phyloP scores from a whole-genome alignment of 2,797 vertebrate species.

The Schizothorax lantsangensis region DNA sequence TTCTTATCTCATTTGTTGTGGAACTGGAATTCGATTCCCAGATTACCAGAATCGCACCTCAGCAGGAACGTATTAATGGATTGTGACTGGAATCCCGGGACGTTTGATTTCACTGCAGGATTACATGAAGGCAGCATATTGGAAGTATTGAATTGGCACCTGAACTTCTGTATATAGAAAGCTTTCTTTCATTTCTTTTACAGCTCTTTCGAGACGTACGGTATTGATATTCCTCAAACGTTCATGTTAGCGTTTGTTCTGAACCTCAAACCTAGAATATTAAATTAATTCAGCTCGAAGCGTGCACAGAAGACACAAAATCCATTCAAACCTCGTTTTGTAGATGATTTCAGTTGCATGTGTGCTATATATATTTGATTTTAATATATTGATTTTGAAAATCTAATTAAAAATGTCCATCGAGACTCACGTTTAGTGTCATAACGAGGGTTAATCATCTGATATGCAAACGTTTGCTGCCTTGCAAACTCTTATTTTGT shows the following conservation, averaged over 20 bases:
- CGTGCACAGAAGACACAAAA: not conserved
- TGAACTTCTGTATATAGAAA: conserved; percentile 3
- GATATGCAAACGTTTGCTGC: not conserved
- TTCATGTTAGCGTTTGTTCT: not conserved
- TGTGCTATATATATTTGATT: not conserved
- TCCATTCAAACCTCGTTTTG: not conserved
- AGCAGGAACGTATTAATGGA: conserved; percentile 74
- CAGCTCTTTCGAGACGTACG: not conserved
- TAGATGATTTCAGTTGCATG: not conserved
- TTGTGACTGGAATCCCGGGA: conserved; percentile 64
- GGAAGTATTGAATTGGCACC: conserved; percentile 2
- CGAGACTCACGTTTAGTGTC: not conserved
- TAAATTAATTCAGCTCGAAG: not conserved
- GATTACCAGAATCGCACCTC: conserved; percentile 60
- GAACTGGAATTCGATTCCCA: conserved; percentile 52
- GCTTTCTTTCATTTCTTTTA: not conserved
- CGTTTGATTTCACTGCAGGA: conserved; percentile 22
- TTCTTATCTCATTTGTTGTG: conserved; percentile 30
- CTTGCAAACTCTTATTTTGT: not conserved
- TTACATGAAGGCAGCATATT: not conserved
- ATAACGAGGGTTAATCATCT: not conserved
- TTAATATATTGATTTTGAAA: not conserved
- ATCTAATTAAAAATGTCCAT: not conserved
- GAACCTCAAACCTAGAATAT: not conserved
- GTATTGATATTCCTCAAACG: conserved; percentile 1